phyloP scores from a whole-genome alignment of 2,888 invertebrate species.

The Ligdia adustata region DNA sequence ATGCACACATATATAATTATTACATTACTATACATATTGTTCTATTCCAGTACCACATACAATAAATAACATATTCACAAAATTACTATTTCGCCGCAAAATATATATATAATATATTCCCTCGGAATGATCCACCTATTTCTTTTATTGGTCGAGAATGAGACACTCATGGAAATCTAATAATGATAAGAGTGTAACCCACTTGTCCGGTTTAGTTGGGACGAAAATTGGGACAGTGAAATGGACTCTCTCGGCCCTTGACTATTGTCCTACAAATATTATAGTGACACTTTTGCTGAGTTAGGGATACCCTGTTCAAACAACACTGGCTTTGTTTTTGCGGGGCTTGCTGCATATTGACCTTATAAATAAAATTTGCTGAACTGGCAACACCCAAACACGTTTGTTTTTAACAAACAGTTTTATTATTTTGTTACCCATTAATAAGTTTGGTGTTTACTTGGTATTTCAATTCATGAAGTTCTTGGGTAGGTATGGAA shows the following conservation, averaged over 20 bases:
- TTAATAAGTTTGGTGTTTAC: too few species aligned
- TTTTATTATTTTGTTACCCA: background rate
- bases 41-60: too few species aligned
- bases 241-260: constrained; percentile 48
- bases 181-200: constrained; percentile 31
- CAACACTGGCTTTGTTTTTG: constrained; percentile 16
- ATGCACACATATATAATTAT: too few species aligned
- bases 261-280: constrained; percentile 58
- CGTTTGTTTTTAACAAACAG: constrained; percentile 1
- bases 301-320: constrained; percentile 27
- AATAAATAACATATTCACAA: too few species aligned
- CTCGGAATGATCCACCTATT: constrained; percentile 25
- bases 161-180: constrained; percentile 31
- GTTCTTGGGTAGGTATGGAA: too few species aligned
- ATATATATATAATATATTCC: too few species aligned
- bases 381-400: background rate
- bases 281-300: constrained; percentile 44
- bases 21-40: too few species aligned
- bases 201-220: constrained; percentile 32
- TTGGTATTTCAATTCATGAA: too few species aligned
- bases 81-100: too few species aligned
- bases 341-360: constrained; percentile 11
- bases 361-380: constrained; percentile 12
- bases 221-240: constrained; percentile 43
- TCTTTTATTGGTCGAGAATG: constrained; percentile 24